These are phyloP conservation scores for Pediacus dermestoides DNA, from an alignment of 2,888 invertebrate species.

Conservation along the genomic window DNA sequence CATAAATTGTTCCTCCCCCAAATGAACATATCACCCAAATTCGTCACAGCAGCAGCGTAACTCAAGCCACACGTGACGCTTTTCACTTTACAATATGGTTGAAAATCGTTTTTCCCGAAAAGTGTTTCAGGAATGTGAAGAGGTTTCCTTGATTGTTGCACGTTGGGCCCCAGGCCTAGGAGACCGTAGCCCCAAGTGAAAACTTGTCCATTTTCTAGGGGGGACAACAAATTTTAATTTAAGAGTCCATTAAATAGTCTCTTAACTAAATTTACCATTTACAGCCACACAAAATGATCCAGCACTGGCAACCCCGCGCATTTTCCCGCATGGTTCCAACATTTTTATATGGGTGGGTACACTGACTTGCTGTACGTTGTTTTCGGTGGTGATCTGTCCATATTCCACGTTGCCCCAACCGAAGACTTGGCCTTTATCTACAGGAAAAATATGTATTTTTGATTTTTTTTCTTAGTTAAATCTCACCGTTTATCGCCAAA, in stretches of 20 bases:
- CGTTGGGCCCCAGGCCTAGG: constrained; percentile 82
- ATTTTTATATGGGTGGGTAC: constrained; percentile 64
- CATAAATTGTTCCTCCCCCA: constrained; percentile 89
- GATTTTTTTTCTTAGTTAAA: constrained; percentile 9
- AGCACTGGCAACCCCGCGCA: constrained; percentile 77
- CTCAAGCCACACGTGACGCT: constrained; percentile 70
- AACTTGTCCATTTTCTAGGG: constrained; percentile 72
- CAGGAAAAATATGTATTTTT: constrained; percentile 12
- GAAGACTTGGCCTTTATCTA: constrained; percentile 85
- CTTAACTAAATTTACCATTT: constrained; percentile 77
- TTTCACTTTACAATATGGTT: constrained; percentile 63
- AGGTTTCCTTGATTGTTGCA: constrained; percentile 64
- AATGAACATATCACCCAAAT: constrained; percentile 77
- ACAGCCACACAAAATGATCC: constrained; percentile 82
- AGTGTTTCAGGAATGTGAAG: constrained; percentile 71
- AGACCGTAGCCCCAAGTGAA: constrained; percentile 95
- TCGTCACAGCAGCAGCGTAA: constrained; percentile 78
- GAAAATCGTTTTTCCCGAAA: constrained; percentile 84
- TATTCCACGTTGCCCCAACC: constrained; percentile 98
- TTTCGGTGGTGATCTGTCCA: constrained; percentile 66
- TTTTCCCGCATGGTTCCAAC: constrained; percentile 66
- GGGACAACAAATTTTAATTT: constrained; percentile 7
- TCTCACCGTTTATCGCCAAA: constrained; percentile 76
- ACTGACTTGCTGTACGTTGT: constrained; percentile 66
- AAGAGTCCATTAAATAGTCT: constrained; percentile 7